Base-by-base conservation (phyloP, 2,888 invertebrate genomes). In the Zygothrica quintamaculata region DNA sequence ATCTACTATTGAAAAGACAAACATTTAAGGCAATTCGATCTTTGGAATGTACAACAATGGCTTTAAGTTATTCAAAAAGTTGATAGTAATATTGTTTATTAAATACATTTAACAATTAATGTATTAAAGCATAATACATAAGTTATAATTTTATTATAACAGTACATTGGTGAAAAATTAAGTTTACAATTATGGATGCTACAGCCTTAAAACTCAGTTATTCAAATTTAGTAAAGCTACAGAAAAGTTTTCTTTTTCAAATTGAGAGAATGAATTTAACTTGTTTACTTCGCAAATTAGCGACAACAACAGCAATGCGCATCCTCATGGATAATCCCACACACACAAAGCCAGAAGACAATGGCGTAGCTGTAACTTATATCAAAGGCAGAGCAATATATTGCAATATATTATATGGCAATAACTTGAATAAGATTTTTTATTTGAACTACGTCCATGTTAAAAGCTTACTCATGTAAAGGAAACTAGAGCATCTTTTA, bases 261-360 rank as follows among this genome's bases (percentile, higher is more conserved):
- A 37, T 9, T 8, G 37, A 48, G 43, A 37, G 60, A 76, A 65
- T 73, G 65, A 40, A 55, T 62, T 64, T 6, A 36, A 11, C 40
- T 48, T 68, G 71, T 72, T 72, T 69, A 72, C 65, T 52, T 69
- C 37, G 26, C 58, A 42, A 31, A 46, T 15, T 36, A 57, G 33
- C 64, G 25, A 51, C 47, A 65, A 67, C 75, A 74, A 72, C 58
- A 59, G 55, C 72, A 75, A n/a, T 75, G 74, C 74, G 74, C 74
- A 76, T 52, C 39, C 68, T 52, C 77, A 55, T 25, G 29, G 16
- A 5, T 9, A 25, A 36, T 22, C 15, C 39, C 43, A 44, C 36
- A 44, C 43, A 48, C 68, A 51, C 60, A 60, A 55, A 60, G 40
- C 26, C 34, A 47, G 51, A 15, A 47, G 12, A 1, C 74, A 70